These are phyloP conservation scores for Xanthia togata DNA, from an alignment of 2,888 invertebrate species.

Conservation along the genomic window DNA sequence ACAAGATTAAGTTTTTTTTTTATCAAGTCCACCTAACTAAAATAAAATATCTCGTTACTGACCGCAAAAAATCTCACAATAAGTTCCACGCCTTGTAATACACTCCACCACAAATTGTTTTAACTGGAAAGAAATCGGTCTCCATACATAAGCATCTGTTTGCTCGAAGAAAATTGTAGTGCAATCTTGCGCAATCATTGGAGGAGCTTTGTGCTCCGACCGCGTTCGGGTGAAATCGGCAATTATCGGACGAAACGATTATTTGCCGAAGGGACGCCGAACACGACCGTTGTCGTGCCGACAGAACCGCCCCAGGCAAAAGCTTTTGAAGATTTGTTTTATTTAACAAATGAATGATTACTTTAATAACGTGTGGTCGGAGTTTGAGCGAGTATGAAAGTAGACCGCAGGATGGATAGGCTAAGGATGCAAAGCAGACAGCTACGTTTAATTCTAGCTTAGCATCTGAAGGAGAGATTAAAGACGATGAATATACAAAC, in stretches of 20 bases:
- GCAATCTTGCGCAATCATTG: slow-evolving; percentile 83
- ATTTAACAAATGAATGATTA: slow-evolving; percentile 64
- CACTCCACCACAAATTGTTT: slow-evolving; percentile 67
- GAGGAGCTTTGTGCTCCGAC: slow-evolving; percentile 68
- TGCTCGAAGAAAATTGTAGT: slow-evolving; percentile 78
- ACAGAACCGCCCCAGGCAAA: slow-evolving; percentile 64
- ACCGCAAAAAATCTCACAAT: slow-evolving; percentile 31
- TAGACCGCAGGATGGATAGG: slow-evolving; percentile 30
- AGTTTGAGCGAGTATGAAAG: slow-evolving; percentile 49
- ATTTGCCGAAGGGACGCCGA: slow-evolving; percentile 74
- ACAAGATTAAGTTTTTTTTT: not conserved
- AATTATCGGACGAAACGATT: slow-evolving; percentile 78
- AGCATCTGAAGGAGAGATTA: slow-evolving; percentile 14
- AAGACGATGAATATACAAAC: slow-evolving; percentile 20
- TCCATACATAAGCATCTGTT: slow-evolving; percentile 69
- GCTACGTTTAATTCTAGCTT: slow-evolving; percentile 28
- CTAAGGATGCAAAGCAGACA: slow-evolving; percentile 30
- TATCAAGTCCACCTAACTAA: slow-evolving; percentile 4
- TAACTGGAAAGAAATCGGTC: slow-evolving; percentile 64
- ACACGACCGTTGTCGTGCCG: slow-evolving; percentile 67
- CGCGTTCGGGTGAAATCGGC: slow-evolving; percentile 70
- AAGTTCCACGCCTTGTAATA: slow-evolving; percentile 56
- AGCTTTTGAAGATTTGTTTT: slow-evolving; percentile 61
- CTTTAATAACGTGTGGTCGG: slow-evolving; percentile 52
- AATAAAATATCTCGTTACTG: not conserved